Conservation (phyloP, 2,113 vertebrate species). For the Shinisaurus crocodilurus region DNA sequence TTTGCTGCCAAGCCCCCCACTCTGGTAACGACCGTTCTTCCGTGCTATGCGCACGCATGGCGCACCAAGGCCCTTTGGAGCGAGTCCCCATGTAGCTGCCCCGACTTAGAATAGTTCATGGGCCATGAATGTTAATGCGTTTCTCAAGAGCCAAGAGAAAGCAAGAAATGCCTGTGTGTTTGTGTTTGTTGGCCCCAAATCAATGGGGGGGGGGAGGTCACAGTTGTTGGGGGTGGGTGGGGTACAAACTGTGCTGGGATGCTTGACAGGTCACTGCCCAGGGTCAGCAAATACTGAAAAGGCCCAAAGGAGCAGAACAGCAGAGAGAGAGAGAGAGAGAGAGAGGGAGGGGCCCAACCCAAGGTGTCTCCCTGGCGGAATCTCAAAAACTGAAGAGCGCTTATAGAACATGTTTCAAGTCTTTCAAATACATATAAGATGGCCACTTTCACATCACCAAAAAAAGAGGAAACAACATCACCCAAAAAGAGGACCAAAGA, state of each 20-base stretch:
- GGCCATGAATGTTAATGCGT: neutral
- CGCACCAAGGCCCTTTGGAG: neutral
- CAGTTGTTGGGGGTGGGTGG: neutral
- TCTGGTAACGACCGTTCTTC: neutral
- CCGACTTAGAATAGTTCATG: neutral
- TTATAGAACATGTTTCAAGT: neutral
- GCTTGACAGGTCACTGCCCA: neutral
- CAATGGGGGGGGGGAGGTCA: neutral
- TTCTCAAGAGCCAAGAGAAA: neutral
- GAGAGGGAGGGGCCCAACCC: neutral
- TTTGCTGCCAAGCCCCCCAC: neutral
- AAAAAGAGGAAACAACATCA: too few species aligned
- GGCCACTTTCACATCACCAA: too few species aligned
- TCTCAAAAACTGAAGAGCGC: neutral
- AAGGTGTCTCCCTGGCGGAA: neutral
- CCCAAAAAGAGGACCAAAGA: too few species aligned
- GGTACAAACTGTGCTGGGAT: neutral
- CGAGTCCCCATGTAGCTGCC: neutral
- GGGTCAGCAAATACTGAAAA: neutral
- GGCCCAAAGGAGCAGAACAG: neutral
- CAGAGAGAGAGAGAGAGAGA: neutral
- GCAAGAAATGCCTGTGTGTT: constrained; percentile 14
- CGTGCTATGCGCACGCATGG: too few species aligned
- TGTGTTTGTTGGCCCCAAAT: neutral
- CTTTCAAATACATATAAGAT: too few species aligned